Evolutionary conservation across 2,797 vertebrate genomes (phyloP).

Genomic region (Chiloscyllium punctatum): DNA sequence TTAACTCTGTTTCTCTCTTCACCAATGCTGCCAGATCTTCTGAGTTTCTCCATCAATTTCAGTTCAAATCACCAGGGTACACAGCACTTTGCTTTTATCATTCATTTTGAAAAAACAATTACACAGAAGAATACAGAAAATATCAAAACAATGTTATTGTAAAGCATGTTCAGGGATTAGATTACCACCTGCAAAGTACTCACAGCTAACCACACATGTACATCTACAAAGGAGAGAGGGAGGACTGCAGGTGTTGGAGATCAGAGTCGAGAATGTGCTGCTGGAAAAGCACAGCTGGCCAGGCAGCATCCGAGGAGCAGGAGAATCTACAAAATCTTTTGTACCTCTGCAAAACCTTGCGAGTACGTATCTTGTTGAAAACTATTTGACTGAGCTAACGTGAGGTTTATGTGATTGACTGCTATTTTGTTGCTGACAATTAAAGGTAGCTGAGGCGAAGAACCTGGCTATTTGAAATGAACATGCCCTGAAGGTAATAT

Average conservation of each 20-base stretch:
- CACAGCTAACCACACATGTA: not conserved
- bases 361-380: not conserved
- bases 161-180: not conserved
- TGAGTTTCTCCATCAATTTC: too few relatives aligned
- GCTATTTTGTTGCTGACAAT: not conserved
- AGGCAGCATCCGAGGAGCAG: too few relatives aligned
- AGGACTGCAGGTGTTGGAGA: too few relatives aligned
- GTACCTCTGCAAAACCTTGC: not conserved
- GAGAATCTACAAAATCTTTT: too few relatives aligned
- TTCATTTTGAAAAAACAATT: not conserved
- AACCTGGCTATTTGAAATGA: not conserved
- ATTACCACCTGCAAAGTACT: not conserved
- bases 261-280: too few relatives aligned
- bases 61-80: too few relatives aligned
- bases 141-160: not conserved
- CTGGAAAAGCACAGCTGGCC: too few relatives aligned
- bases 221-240: not conserved
- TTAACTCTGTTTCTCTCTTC: too few relatives aligned
- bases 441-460: not conserved
- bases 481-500: not conserved
- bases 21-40: too few relatives aligned
- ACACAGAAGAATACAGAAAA: not conserved
- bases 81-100: not conserved
- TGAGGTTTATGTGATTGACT: not conserved
- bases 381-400: not conserved